These are phyloP conservation scores for Drosophila obscura DNA, from an alignment of 1,140 invertebrate genomes.

Conservation along the genomic window DNA sequence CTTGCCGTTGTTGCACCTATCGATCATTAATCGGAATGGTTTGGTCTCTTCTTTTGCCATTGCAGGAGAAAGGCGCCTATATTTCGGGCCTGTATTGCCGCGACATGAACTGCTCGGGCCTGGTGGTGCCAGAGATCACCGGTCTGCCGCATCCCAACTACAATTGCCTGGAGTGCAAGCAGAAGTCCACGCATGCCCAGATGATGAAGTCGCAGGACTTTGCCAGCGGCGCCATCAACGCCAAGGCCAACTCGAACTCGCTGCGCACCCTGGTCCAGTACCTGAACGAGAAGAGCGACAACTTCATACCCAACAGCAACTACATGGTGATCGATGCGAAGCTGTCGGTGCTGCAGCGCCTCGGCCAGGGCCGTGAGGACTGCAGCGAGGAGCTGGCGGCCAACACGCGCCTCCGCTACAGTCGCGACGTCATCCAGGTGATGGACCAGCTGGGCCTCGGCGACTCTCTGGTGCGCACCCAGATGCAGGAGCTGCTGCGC, in stretches of 20 bases:
- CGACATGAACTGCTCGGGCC: conserved; percentile 71
- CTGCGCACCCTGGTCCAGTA: conserved; percentile 71
- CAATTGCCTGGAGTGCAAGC: conserved; percentile 79
- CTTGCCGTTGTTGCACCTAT: not conserved
- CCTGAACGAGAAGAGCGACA: conserved; percentile 75
- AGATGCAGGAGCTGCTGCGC: conserved; percentile 54
- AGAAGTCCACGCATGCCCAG: conserved; percentile 76
- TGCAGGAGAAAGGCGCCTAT: conserved; percentile 75
- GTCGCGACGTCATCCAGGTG: conserved; percentile 82
- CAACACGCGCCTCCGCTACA: conserved; percentile 67
- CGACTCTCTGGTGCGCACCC: conserved; percentile 75
- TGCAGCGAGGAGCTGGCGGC: conserved; percentile 70
- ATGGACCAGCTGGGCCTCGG: conserved; percentile 82
- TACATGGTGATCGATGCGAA: conserved; percentile 79
- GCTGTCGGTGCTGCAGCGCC: conserved; percentile 63
- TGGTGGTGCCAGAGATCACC: conserved; percentile 75
- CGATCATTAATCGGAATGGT: not conserved
- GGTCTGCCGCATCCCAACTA: conserved; percentile 80
- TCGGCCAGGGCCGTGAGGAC: conserved; percentile 63
- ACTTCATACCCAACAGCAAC: conserved; percentile 75
- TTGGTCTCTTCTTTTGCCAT: not conserved
- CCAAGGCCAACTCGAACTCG: conserved; percentile 78
- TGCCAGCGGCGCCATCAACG: conserved; percentile 74
- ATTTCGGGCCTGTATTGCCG: conserved; percentile 79
- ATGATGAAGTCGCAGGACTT: conserved; percentile 81